These are phyloP conservation scores for Dicycla oo DNA, from an alignment of 2,888 invertebrate species.

Conservation along the genomic window DNA sequence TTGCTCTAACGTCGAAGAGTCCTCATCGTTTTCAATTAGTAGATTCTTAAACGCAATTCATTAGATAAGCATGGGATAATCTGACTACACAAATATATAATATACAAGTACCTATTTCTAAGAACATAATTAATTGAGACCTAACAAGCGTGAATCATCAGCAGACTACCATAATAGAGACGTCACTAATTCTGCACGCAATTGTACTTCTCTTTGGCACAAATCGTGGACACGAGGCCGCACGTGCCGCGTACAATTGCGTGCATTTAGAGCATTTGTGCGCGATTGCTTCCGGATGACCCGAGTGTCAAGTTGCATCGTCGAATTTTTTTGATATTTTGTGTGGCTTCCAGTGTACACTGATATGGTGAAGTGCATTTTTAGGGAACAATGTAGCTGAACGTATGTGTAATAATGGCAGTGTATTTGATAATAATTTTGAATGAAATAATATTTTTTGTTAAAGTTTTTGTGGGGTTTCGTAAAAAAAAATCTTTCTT, in stretches of 20 bases:
- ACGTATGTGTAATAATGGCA: conserved; percentile 28
- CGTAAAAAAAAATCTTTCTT: not conserved
- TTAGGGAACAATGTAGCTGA: conserved; percentile 35
- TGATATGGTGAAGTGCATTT: conserved; percentile 57
- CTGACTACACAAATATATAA: not conserved
- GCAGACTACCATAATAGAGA: conserved; percentile 56
- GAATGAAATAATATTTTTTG: not conserved
- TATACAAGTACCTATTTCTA: conserved; percentile 31
- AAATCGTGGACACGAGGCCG: conserved; percentile 63
- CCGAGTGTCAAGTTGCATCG: conserved; percentile 70
- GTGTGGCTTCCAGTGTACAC: conserved; percentile 61
- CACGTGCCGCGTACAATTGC: conserved; percentile 68
- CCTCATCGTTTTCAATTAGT: too few species aligned
- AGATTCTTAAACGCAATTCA: conserved; percentile 14
- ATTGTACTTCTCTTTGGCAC: conserved; percentile 54
- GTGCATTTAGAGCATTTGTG: conserved; percentile 62
- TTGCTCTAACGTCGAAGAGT: not conserved
- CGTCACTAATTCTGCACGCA: conserved; percentile 64
- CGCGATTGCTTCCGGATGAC: conserved; percentile 77
- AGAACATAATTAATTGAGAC: conserved; percentile 60
- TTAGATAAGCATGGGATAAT: conserved; percentile 31
- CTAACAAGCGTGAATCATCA: conserved; percentile 65
- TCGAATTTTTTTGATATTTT: conserved; percentile 62
- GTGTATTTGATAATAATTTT: conserved; percentile 5
- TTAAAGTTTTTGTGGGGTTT: not conserved